These are phyloP conservation scores for Nesogale talazaci DNA, from an alignment of 2,113 vertebrate species.

Conservation along the genomic window DNA sequence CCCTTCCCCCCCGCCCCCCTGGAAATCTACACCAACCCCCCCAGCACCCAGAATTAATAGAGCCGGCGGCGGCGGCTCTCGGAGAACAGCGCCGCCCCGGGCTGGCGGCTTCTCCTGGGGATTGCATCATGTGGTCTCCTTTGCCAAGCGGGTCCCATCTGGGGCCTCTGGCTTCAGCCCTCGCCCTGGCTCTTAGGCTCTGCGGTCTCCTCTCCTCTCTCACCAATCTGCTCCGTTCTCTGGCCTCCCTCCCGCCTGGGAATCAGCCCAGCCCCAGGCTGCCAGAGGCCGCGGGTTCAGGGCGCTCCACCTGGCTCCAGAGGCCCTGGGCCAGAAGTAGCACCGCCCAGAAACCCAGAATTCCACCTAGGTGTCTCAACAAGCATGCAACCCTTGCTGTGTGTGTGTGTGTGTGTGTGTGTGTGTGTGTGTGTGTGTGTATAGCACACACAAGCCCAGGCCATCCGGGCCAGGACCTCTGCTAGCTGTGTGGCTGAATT, in stretches of 20 bases:
- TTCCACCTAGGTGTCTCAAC: background rate
- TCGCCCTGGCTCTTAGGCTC: constrained; percentile 13
- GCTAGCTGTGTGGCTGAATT: background rate
- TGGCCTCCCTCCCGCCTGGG: constrained; percentile 58
- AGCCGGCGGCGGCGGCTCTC: constrained; percentile 22
- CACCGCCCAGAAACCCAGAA: background rate
- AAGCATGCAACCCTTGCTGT: background rate
- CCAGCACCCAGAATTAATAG: constrained; percentile 62
- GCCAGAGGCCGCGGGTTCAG: constrained; percentile 59
- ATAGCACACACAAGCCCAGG: background rate
- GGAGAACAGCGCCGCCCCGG: background rate
- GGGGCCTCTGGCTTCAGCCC: constrained; percentile 8
- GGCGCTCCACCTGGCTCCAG: background rate
- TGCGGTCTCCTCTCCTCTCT: constrained; percentile 28
- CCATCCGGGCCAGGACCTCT: background rate
- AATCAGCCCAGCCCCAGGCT: constrained; percentile 26
- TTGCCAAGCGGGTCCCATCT: constrained; percentile 31
- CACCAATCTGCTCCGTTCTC: constrained; percentile 63
- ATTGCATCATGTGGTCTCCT: constrained; percentile 36
- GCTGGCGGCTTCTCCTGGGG: background rate
- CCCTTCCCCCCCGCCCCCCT: no score
- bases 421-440: background rate
- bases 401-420: background rate
- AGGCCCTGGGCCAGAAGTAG: background rate
- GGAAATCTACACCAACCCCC: constrained; percentile 36